A percentile compares a stretch with the other conserved stretches of the same genome.
Evolutionary conservation across 2,888 invertebrate genomes (phyloP).

Genomic region (Podabrus alpinus): DNA sequence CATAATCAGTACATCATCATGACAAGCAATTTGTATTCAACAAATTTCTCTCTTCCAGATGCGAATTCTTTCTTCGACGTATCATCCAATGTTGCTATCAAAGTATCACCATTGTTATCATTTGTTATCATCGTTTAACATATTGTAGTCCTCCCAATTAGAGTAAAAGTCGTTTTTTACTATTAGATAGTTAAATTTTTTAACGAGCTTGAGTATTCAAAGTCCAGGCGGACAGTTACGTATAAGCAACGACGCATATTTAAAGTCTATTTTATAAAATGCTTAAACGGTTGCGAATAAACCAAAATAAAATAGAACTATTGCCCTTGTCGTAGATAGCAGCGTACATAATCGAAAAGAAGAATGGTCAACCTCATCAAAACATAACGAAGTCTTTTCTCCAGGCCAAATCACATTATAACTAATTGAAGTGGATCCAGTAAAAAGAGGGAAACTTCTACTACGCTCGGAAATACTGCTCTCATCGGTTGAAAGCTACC

Average conservation of each 20-base stretch:
- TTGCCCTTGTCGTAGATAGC: slow-evolving; percentile 16
- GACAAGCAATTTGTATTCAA: slow-evolving; percentile 22
- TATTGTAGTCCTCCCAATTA: slow-evolving; percentile 16
- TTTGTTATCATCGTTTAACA: slow-evolving; percentile 15
- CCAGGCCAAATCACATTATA: slow-evolving; percentile 55
- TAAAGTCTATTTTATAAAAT: background rate
- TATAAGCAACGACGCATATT: slow-evolving; percentile 18
- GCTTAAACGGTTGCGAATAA: background rate
- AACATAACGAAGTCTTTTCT: slow-evolving; percentile 55
- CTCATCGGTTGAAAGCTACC: slow-evolving; percentile 28
- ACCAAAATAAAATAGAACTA: slow-evolving; percentile 8
- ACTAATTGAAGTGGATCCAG: slow-evolving; percentile 53
- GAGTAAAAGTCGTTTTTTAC: slow-evolving; percentile 20
- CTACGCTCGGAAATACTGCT: slow-evolving; percentile 25
- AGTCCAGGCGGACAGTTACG: slow-evolving; percentile 8
- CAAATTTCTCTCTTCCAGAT: slow-evolving; percentile 16
- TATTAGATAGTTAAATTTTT: slow-evolving; percentile 34
- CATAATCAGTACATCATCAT: slow-evolving; percentile 10
- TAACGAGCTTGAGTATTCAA: slow-evolving; percentile 43
- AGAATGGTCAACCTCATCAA: slow-evolving; percentile 54
- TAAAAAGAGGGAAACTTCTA: slow-evolving; percentile 32
- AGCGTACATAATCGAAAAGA: slow-evolving; percentile 32
- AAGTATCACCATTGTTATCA: slow-evolving; percentile 15
- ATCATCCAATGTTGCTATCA: slow-evolving; percentile 11
- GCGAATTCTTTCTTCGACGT: slow-evolving; percentile 4